Conservation (phyloP, 2,113 vertebrate genomes). For the Coryphaenoides rupestris region DNA sequence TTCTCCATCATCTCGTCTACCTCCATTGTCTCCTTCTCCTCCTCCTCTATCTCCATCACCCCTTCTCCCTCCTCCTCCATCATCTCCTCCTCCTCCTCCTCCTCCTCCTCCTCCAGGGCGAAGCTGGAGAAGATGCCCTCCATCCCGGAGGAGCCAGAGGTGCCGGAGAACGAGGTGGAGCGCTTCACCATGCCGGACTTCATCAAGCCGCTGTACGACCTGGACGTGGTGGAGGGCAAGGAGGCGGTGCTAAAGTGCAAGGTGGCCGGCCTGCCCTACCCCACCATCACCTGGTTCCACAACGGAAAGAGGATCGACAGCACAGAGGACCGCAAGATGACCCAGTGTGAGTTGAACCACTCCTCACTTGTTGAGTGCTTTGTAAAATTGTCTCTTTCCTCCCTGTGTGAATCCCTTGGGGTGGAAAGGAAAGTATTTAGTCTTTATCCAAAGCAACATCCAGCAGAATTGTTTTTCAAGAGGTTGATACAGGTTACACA, state of each 20-base stretch:
- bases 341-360: slow-evolving; percentile 80
- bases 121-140: slow-evolving; percentile 99
- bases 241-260: slow-evolving; percentile 93
- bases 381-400: no score
- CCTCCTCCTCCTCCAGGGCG: slow-evolving; percentile 73
- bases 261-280: slow-evolving; percentile 91
- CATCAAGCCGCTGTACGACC: slow-evolving; percentile 89
- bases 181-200: slow-evolving; percentile 95
- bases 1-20: neutral
- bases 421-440: no score
- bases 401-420: no score
- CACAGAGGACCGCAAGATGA: slow-evolving; percentile 94
- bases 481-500: no score
- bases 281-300: slow-evolving; percentile 95
- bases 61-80: neutral
- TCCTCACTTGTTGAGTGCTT: no score
- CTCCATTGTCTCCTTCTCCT: no score
- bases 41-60: no score
- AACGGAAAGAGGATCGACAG: slow-evolving; percentile 90
- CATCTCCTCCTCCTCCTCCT: neutral
- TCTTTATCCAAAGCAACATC: no score
- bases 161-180: slow-evolving; percentile 85
- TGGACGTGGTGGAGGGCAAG: slow-evolving; percentile 91
- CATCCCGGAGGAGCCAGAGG: slow-evolving; percentile 94
- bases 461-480: no score